These are phyloP conservation scores for Malurus elegans DNA, from an alignment of 2,113 vertebrate genomes.

Conservation along the genomic window DNA sequence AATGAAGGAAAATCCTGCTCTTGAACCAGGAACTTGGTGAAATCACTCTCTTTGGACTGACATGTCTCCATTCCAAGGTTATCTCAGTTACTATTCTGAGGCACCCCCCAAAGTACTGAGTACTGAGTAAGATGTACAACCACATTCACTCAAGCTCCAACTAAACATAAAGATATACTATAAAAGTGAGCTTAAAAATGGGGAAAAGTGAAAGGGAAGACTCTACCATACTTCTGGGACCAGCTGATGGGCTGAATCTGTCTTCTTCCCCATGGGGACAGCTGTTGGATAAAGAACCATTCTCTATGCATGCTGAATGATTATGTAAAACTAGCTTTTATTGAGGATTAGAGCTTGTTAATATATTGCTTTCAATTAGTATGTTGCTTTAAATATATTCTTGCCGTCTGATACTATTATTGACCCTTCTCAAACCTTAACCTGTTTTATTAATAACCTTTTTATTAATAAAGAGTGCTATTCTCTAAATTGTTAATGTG, in stretches of 20 bases:
- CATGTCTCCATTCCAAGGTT: not conserved
- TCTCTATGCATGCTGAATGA: not conserved
- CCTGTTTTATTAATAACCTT: not conserved
- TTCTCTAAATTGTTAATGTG: not conserved
- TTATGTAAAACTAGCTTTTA: not conserved
- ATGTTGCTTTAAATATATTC: not conserved
- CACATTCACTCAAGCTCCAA: not conserved
- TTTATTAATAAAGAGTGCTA: not conserved
- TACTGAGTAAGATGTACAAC: not conserved
- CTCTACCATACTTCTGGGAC: accelerated
- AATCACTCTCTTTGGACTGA: not conserved
- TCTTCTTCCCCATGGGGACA: not conserved
- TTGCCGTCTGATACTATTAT: not conserved
- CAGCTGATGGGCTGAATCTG: not conserved
- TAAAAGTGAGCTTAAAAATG: not conserved
- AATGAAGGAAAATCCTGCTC: not conserved
- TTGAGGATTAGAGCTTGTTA: not conserved
- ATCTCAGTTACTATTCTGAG: not conserved
- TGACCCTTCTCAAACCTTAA: not conserved
- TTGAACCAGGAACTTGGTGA: not conserved
- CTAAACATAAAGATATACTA: not conserved
- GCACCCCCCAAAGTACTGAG: not conserved
- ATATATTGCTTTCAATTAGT: not conserved
- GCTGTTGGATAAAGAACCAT: not conserved
- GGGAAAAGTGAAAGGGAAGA: not conserved